Conservation (phyloP, 2,888 invertebrate genomes). For the Resseliella maxima region DNA sequence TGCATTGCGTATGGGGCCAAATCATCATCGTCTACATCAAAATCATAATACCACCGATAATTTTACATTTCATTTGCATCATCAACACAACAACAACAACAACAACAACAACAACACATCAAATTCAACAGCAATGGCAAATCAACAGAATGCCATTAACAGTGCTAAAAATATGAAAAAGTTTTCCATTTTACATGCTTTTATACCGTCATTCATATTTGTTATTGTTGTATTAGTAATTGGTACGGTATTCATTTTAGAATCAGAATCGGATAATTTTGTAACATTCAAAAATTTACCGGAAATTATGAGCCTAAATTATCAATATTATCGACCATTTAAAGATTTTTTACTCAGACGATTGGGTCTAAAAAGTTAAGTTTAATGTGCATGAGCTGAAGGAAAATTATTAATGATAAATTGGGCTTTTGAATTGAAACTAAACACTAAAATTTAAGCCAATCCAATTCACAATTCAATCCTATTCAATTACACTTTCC, state of each 20-base stretch:
- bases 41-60: slow-evolving; percentile 34
- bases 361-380: slow-evolving; percentile 6
- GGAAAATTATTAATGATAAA: neutral
- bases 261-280: slow-evolving; percentile 81
- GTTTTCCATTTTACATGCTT: slow-evolving; percentile 77
- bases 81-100: slow-evolving; percentile 57
- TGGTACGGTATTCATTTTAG: slow-evolving; percentile 78
- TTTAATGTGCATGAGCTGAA: too few relatives aligned
- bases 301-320: slow-evolving; percentile 79
- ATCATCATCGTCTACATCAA: slow-evolving; percentile 57
- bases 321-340: slow-evolving; percentile 85
- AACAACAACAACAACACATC: slow-evolving; percentile 57
- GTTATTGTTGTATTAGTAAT: slow-evolving; percentile 77
- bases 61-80: slow-evolving; percentile 48
- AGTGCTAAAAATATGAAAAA: slow-evolving; percentile 67
- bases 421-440: neutral
- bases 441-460: neutral
- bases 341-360: slow-evolving; percentile 75
- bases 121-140: slow-evolving; percentile 61
- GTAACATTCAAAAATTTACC: slow-evolving; percentile 78
- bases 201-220: slow-evolving; percentile 82
- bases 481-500: neutral
- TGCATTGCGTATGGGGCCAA: slow-evolving; percentile 48
- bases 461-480: neutral
- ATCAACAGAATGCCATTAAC: slow-evolving; percentile 62